Base-by-base conservation (phyloP, 2,113 vertebrate species). In the Azemiops feae region DNA sequence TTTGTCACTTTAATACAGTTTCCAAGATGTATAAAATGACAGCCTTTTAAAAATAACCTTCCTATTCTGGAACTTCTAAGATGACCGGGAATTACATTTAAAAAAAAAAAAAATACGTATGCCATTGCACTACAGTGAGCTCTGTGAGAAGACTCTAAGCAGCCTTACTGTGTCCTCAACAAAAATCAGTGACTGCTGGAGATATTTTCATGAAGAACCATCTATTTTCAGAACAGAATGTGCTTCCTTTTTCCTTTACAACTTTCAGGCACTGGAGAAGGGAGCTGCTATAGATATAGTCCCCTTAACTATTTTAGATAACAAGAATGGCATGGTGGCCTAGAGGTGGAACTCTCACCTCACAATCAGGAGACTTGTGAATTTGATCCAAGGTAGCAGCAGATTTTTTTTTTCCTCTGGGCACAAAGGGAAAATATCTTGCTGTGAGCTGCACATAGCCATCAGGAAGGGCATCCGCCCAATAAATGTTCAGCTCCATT, bases 231-330 rank as follows among this genome's bases (percentile, higher is more conserved):
- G n/a, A 39, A 81, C n/a, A 81, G 69, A 39, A 39, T 22, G 34
- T 18, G 34, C 18, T 81, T 39, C 34, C 3, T 39, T 39, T 39
- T 39, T 1, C 69, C 34, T 81, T 6, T 81, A 81, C 34, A 39
- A 81, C 69, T 81, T 81, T 18, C 18, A 20, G 69, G 6, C n/a
- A 22, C 69, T 39, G 50, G 89, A 55, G 52, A 55, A 91, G 53
- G 53, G 1, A 94, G 96, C 30, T 89, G 8, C 0, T 96, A 94
- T 22, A 95, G 94, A 30, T 93, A 93, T 1, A 5, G 25, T 2
- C 5, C 95, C 57, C 87, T 60, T 88, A 86, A 93, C 94, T 87
- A 95, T 95, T 39, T 96, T 97, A n/a, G 43, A 98, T 2, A 18
- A 97, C 60, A 55, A 98, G 60, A 69, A n/a, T 69, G 60, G 30